Conservation (phyloP, 1,140 invertebrate genomes). For the Platyscapa corneri region DNA sequence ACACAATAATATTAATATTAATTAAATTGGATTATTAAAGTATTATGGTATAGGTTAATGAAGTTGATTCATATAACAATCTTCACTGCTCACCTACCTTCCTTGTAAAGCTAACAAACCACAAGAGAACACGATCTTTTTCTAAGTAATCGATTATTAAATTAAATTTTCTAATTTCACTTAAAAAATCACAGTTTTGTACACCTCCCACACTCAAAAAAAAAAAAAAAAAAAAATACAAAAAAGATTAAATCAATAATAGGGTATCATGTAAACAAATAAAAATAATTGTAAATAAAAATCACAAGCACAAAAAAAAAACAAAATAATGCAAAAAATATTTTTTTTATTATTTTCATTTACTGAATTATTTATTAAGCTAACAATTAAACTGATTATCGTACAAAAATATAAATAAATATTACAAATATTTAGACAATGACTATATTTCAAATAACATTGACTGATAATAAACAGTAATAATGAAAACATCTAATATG, state of each 20-base stretch:
- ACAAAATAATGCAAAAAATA: conserved; percentile 35
- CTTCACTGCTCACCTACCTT: conserved; percentile 43
- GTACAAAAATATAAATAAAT: conserved; percentile 51
- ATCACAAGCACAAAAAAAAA: conserved; percentile 23
- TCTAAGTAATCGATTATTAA: background rate
- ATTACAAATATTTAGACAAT: conserved; percentile 30
- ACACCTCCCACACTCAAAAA: conserved; percentile 37
- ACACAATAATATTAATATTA: no score
- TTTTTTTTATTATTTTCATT: conserved; percentile 40
- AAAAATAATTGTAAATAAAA: no score
- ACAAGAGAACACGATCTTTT: conserved; percentile 49
- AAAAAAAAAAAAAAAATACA: background rate
- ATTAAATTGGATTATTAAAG: background rate
- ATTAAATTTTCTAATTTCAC: background rate
- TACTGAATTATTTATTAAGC: background rate
- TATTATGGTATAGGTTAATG: background rate
- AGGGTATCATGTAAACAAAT: no score
- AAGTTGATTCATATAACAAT: background rate
- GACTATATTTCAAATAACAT: conserved; percentile 1
- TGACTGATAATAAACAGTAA: background rate
- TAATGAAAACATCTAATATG: no score
- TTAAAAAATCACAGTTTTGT: background rate
- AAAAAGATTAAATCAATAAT: no score
- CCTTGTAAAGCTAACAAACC: conserved; percentile 49
- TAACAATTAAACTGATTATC: conserved; percentile 23